These are phyloP conservation scores for Ochropacha duplaris DNA, from an alignment of 2,888 invertebrate genomes.

Conservation along the genomic window DNA sequence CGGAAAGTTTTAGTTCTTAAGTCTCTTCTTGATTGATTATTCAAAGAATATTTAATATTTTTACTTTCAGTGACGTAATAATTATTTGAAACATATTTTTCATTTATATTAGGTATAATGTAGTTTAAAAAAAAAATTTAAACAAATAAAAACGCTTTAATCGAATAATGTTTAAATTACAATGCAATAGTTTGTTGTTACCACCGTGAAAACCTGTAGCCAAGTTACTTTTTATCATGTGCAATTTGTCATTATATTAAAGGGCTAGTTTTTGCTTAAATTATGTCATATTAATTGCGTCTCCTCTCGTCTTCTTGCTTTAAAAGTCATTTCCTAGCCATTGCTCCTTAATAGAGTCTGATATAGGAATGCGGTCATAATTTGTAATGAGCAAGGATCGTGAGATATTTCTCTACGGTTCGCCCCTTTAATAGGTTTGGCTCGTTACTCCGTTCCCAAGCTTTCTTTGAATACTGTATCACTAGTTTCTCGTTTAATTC, in stretches of 20 bases:
- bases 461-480: constrained; percentile 49
- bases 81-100: too few relatives aligned
- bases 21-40: not conserved
- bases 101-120: too few relatives aligned
- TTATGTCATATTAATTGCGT: constrained; percentile 69
- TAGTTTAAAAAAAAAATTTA: not conserved
- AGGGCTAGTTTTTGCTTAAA: constrained; percentile 61
- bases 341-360: constrained; percentile 58
- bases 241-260: constrained; percentile 71
- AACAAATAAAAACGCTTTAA: constrained; percentile 13
- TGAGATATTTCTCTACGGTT: constrained; percentile 76
- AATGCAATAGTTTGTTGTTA: constrained; percentile 20
- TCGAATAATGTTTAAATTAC: constrained; percentile 18
- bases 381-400: constrained; percentile 80
- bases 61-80: too few relatives aligned
- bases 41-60: not conserved
- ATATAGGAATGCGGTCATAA: constrained; percentile 79
- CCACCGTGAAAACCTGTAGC: constrained; percentile 9
- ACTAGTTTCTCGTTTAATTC: constrained; percentile 51
- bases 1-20: not conserved
- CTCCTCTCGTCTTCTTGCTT: constrained; percentile 23
- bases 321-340: constrained; percentile 53
- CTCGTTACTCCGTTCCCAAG: constrained; percentile 77
- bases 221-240: constrained; percentile 46
- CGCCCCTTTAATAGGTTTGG: constrained; percentile 70